Conservation (phyloP, 2,888 invertebrate species). For the Pollenia angustigena region DNA sequence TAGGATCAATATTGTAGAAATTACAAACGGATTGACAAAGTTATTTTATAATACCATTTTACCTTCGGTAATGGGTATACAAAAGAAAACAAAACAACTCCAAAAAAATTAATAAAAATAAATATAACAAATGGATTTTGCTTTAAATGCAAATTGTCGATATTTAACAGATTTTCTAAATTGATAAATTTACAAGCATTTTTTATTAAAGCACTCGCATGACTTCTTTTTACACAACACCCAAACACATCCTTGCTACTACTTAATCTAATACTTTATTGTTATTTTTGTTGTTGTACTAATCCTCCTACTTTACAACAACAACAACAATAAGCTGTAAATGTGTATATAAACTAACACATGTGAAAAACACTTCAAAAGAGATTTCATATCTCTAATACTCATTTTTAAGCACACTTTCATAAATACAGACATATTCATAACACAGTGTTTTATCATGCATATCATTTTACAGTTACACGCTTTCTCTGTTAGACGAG, state of each 20-base stretch:
- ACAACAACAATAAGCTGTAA: conserved; percentile 20
- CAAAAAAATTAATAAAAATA: conserved; percentile 6
- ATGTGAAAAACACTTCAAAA: neutral
- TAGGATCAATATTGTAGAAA: too few relatives aligned
- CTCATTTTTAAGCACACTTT: neutral
- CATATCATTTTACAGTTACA: conserved; percentile 58
- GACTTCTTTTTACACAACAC: conserved; percentile 6
- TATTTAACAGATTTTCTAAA: conserved; percentile 72
- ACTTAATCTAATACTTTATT: conserved; percentile 11
- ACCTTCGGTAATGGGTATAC: too few relatives aligned
- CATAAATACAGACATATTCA: conserved; percentile 8
- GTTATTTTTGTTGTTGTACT: conserved; percentile 29
- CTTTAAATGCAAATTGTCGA: conserved; percentile 65
- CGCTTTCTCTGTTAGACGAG: conserved; percentile 6
- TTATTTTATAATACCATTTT: too few relatives aligned
- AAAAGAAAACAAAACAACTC: too few relatives aligned
- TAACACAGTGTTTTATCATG: conserved; percentile 47
- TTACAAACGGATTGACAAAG: too few relatives aligned
- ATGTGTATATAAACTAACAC: neutral
- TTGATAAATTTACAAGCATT: conserved; percentile 75
- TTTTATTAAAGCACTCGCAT: conserved; percentile 77
- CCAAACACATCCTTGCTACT: neutral
- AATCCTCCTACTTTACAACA: conserved; percentile 19
- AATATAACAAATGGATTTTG: conserved; percentile 18
- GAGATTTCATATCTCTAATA: neutral